These are phyloP conservation scores for Tipula helvola DNA, from an alignment of 2,888 invertebrate genomes.

Conservation along the genomic window DNA sequence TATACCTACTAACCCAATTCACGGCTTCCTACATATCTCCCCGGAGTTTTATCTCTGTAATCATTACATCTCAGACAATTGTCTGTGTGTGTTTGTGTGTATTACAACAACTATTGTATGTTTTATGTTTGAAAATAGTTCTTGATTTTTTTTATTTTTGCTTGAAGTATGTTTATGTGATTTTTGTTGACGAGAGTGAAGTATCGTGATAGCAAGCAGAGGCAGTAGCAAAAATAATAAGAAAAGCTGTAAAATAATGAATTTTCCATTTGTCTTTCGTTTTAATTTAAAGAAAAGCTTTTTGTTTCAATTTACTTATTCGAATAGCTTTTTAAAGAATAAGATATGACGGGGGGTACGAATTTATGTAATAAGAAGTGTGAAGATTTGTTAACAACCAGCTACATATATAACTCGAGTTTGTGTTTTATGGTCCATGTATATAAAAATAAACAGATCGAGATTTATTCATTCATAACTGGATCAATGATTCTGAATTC, in stretches of 20 bases:
- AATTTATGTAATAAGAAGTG: neutral
- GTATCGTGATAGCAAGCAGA: neutral
- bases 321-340: neutral
- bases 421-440: too few relatives aligned
- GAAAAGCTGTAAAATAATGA: neutral
- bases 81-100: too few relatives aligned
- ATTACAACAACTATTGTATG: too few relatives aligned
- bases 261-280: neutral
- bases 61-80: too few relatives aligned
- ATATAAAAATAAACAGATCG: neutral
- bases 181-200: neutral
- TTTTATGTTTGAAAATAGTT: neutral
- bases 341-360: neutral
- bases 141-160: neutral
- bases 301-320: neutral
- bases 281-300: neutral
- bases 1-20: neutral
- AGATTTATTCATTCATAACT: neutral
- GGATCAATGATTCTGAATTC: neutral
- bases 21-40: neutral
- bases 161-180: neutral
- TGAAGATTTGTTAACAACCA: neutral
- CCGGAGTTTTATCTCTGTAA: too few relatives aligned
- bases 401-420: neutral
- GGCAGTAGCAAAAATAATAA: neutral